Percentiles rank a stretch among this genome's conserved stretches.
Conservation (phyloP, 2,113 vertebrate genomes). For the Aspidoscelis tigris region DNA sequence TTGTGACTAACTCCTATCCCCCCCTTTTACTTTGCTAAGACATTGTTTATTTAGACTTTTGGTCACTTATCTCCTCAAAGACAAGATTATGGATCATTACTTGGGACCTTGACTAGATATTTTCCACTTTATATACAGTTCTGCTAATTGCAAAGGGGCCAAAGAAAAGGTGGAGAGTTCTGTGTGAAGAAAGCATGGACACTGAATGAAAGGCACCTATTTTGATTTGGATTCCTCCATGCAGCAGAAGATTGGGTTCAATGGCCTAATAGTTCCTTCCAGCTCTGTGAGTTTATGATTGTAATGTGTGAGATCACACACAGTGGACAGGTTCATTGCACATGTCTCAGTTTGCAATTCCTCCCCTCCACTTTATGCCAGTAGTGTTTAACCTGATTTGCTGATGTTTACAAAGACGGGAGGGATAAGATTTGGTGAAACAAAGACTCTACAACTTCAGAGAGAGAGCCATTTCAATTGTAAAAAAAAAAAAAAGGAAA, state of each 20-base stretch:
- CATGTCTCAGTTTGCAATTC: no score
- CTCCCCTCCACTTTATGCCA: background rate
- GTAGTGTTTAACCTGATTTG: background rate
- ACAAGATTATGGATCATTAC: background rate
- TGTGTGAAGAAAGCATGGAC: background rate
- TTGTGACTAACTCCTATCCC: background rate
- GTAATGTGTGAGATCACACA: no score
- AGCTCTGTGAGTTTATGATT: no score
- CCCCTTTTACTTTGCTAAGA: slow-evolving; percentile 6
- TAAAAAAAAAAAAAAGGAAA: background rate
- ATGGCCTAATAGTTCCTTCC: no score
- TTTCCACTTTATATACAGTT: background rate
- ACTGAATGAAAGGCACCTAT: background rate
- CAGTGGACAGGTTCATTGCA: no score
- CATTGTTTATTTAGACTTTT: background rate
- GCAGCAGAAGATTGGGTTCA: no score
- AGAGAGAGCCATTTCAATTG: background rate
- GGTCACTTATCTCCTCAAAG: background rate
- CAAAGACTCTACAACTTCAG: background rate
- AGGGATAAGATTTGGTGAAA: no score
- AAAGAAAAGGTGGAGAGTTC: background rate
- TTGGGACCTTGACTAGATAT: background rate
- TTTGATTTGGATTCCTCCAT: background rate
- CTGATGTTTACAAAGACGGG: background rate
- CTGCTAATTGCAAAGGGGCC: background rate